Evolutionary conservation across 2,113 vertebrate species (phyloP).

Genomic region (Puffinus mauretanicus): DNA sequence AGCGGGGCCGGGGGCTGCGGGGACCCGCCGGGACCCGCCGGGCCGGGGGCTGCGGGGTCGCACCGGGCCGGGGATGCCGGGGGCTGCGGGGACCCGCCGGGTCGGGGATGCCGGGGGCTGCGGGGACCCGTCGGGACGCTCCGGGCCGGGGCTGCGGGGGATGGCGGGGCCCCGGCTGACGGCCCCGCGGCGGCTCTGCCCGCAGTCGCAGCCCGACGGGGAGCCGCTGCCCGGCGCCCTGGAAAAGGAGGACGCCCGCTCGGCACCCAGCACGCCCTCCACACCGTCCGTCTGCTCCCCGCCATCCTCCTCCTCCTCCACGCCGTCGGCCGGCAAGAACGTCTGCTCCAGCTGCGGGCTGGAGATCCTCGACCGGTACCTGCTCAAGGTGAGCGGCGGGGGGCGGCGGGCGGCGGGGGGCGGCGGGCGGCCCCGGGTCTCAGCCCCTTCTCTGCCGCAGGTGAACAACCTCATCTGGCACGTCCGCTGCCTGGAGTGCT

Average conservation of each 20-base stretch:
- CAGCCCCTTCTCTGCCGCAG: constrained; percentile 68
- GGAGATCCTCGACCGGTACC: constrained; percentile 94
- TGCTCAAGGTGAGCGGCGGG: constrained; percentile 86
- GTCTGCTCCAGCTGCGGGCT: constrained; percentile 94
- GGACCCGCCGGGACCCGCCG: neutral
- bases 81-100: neutral
- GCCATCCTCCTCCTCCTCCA: constrained; percentile 83
- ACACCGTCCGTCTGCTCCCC: constrained; percentile 93
- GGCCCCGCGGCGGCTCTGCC: neutral
- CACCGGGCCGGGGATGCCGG: neutral
- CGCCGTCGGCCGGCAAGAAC: constrained; percentile 90
- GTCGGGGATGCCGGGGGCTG: neutral
- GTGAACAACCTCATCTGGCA: constrained; percentile 96
- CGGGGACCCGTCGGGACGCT: too few relatives aligned
- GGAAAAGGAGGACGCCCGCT: constrained; percentile 93
- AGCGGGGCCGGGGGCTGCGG: constrained; percentile 39
- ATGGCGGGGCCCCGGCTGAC: neutral
- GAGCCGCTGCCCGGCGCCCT: constrained; percentile 84
- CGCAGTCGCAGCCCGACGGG: constrained; percentile 89
- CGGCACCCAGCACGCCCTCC: constrained; percentile 89
- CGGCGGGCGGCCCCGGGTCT: neutral
- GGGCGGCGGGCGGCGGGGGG: neutral
- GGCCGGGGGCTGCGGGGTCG: neutral
- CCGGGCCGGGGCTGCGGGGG: neutral
- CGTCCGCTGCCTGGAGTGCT: constrained; percentile 89